Conservation (phyloP, 1,140 invertebrate species). For the Drosophila pallidifrons region DNA sequence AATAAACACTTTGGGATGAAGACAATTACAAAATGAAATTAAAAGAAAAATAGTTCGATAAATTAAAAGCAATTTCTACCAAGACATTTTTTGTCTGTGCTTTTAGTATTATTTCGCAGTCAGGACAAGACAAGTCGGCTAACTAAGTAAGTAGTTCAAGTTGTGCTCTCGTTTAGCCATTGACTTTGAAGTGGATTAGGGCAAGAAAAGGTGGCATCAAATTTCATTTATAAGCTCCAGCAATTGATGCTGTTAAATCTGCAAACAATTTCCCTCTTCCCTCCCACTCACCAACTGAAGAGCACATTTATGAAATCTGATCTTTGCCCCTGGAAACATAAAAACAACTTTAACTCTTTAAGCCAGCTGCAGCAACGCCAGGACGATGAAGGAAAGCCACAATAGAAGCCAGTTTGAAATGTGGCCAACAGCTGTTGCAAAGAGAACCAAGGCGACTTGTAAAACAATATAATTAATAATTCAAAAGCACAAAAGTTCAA, state of each 20-base stretch:
- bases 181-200: constrained; percentile 11
- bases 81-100: not conserved
- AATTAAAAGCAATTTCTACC: not conserved
- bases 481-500: constrained; percentile 69
- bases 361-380: not conserved
- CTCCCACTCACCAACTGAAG: not conserved
- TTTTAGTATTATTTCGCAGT: not conserved
- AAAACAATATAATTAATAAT: constrained; percentile 76
- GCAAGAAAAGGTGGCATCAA: not conserved
- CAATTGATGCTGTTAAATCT: constrained; percentile 13
- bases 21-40: not conserved
- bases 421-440: constrained; percentile 38
- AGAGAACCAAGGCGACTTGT: constrained; percentile 35
- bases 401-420: constrained; percentile 10
- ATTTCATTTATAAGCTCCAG: not conserved
- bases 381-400: not conserved
- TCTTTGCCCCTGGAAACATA: constrained; percentile 4
- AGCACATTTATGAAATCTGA: constrained; percentile 25
- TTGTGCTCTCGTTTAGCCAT: not conserved
- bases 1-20: constrained; percentile 49
- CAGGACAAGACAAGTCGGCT: not conserved
- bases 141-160: not conserved
- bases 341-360: constrained; percentile 8
- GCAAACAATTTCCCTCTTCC: not conserved
- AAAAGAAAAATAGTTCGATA: not conserved